phyloP scores from a whole-genome alignment of 2,888 invertebrate species.

The Trichacis sp. region DNA sequence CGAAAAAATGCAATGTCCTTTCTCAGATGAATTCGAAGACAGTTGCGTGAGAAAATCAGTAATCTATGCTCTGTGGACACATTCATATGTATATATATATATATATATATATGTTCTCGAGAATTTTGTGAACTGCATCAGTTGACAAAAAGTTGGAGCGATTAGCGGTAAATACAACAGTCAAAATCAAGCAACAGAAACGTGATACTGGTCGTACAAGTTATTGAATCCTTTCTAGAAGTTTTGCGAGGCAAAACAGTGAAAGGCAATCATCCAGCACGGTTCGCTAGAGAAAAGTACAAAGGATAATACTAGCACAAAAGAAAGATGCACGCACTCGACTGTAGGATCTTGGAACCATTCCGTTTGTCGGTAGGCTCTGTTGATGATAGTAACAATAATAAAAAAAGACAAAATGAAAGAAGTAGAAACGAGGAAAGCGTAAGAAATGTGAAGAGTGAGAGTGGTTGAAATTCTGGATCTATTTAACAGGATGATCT shows the following conservation, averaged over 20 bases:
- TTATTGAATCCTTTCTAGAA: slow-evolving; percentile 45
- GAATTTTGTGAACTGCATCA: no score
- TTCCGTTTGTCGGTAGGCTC: slow-evolving; percentile 50
- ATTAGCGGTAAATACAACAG: no score
- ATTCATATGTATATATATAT: no score
- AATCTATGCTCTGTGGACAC: no score
- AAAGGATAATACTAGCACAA: slow-evolving; percentile 51
- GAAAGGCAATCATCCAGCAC: slow-evolving; percentile 44
- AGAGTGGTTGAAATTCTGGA: slow-evolving; percentile 47
- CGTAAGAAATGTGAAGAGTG: slow-evolving; percentile 19
- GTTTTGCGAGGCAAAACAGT: slow-evolving; percentile 18
- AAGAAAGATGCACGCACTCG: slow-evolving; percentile 50
- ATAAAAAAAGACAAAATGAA: slow-evolving; percentile 36
- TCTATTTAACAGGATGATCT: slow-evolving; percentile 68
- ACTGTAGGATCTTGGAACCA: slow-evolving; percentile 59
- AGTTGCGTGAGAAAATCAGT: no score
- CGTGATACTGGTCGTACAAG: background rate
- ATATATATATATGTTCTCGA: no score
- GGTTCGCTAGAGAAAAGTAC: slow-evolving; percentile 50
- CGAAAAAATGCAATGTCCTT: no score
- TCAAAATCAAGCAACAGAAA: background rate
- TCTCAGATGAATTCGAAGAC: no score
- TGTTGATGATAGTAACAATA: slow-evolving; percentile 56
- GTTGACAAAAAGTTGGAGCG: no score
- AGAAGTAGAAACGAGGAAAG: slow-evolving; percentile 32